phyloP scores from a whole-genome alignment of 2,888 invertebrate species.

The Volucella zonaria region DNA sequence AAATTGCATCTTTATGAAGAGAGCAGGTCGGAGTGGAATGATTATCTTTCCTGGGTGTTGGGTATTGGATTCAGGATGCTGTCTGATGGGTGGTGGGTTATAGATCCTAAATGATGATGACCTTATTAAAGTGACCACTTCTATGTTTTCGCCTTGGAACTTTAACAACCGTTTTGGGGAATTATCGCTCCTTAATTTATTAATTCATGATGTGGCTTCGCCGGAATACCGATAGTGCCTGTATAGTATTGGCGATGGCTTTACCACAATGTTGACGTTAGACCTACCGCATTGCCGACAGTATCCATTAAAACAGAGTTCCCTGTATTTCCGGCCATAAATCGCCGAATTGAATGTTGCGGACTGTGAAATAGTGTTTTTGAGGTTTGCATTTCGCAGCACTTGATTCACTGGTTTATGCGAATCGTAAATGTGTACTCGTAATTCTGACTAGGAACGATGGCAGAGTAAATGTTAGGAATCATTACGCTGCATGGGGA shows the following conservation, averaged over 20 bases:
- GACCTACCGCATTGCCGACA: neutral
- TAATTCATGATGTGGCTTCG: constrained; percentile 23
- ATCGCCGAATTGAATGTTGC: constrained; percentile 15
- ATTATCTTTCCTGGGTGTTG: too few relatives aligned
- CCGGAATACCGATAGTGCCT: neutral
- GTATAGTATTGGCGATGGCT: too few relatives aligned
- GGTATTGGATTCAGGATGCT: too few relatives aligned
- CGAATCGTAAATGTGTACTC: neutral
- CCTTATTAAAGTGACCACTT: constrained; percentile 27
- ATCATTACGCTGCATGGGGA: too few relatives aligned
- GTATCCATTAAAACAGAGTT: constrained; percentile 10
- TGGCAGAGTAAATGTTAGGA: too few relatives aligned
- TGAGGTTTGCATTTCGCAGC: neutral
- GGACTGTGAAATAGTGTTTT: neutral
- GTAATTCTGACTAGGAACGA: too few relatives aligned
- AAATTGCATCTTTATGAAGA: constrained; percentile 13
- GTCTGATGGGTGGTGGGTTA: too few relatives aligned
- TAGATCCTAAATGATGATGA: neutral
- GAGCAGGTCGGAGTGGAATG: too few relatives aligned
- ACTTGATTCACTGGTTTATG: neutral
- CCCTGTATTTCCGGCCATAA: constrained; percentile 10
- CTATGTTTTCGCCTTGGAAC: constrained; percentile 7
- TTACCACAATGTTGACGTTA: too few relatives aligned
- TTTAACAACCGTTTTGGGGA: constrained; percentile 5
- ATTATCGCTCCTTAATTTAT: constrained; percentile 26